Evolutionary conservation across 2,797 vertebrate species (phyloP).

Genomic region (Hapalemur alaotrensis): DNA sequence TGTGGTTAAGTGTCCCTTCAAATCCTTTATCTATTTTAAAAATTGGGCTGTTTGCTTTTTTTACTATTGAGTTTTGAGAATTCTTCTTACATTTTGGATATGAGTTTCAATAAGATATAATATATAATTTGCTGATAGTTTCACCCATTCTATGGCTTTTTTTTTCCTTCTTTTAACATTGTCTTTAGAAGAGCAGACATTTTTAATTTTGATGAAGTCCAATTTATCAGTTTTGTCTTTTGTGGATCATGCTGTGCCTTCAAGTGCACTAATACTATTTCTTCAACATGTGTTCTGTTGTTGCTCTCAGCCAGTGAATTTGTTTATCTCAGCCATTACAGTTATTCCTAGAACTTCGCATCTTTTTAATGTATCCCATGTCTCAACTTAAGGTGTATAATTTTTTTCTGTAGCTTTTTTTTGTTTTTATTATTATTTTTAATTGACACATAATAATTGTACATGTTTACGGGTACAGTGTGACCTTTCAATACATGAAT

Average conservation of each 20-base stretch:
- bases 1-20: background rate
- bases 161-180: background rate
- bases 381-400: background rate
- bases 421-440: background rate
- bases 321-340: background rate
- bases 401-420: background rate
- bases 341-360: background rate
- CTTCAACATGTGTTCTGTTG: background rate
- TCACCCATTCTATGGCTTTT: background rate
- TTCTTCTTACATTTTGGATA: background rate
- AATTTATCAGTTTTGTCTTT: background rate
- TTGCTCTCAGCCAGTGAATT: background rate
- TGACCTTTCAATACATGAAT: background rate
- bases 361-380: background rate
- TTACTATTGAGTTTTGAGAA: background rate
- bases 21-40: background rate
- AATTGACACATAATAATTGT: background rate
- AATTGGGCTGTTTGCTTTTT: background rate
- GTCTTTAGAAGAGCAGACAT: background rate
- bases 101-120: background rate
- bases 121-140: background rate
- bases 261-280: background rate
- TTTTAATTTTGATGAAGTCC: background rate
- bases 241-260: background rate
- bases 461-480: background rate